phyloP scores from a whole-genome alignment of 2,113 vertebrate species.

The Meles meles region DNA sequence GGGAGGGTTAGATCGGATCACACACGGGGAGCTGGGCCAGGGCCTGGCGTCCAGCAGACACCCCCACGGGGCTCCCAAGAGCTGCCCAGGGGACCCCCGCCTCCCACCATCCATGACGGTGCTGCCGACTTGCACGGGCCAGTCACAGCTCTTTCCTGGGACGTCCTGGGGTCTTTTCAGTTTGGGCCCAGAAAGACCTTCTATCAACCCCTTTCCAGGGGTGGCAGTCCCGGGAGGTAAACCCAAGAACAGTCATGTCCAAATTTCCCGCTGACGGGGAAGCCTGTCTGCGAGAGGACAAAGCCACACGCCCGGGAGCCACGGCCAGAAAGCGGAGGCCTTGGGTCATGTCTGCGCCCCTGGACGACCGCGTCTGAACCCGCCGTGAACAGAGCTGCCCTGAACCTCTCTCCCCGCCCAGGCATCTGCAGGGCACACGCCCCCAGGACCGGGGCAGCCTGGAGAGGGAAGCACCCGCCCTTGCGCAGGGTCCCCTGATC shows the following conservation, averaged over 20 bases:
- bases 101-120: background rate
- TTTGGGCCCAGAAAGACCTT: background rate
- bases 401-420: background rate
- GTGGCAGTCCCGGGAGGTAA: background rate
- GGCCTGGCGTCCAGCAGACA: background rate
- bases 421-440: background rate
- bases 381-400: background rate
- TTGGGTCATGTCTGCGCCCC: background rate
- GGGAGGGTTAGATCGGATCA: background rate
- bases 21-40: background rate
- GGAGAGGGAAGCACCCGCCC: background rate
- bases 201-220: background rate
- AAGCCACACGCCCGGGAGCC: background rate
- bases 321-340: background rate
- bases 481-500: accelerated
- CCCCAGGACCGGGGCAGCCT: background rate
- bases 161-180: accelerated
- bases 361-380: background rate
- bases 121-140: background rate
- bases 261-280: background rate
- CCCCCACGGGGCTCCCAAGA: background rate
- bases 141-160: background rate
- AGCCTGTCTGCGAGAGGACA: background rate
- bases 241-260: background rate
- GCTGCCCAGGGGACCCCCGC: no score